These are phyloP conservation scores for Callyntrura guangdongensis DNA, from an alignment of 2,888 invertebrate species.

Conservation along the genomic window DNA sequence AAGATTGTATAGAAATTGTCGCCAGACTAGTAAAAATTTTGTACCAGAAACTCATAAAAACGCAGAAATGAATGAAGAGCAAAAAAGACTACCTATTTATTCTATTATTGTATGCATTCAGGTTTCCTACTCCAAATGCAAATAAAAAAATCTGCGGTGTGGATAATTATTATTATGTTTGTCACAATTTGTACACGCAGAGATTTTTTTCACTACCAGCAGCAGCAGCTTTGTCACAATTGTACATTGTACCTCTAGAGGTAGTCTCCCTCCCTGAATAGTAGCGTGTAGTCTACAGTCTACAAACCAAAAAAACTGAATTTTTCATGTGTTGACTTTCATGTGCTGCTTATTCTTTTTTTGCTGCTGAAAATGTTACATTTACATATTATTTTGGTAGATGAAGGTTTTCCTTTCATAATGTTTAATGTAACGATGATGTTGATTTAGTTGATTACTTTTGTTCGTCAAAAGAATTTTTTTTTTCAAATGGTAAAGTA, in stretches of 20 bases:
- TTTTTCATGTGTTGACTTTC: background rate
- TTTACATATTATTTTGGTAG: slow-evolving; percentile 43
- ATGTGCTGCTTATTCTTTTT: slow-evolving; percentile 3
- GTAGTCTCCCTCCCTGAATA: background rate
- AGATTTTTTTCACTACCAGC: background rate
- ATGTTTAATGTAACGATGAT: slow-evolving; percentile 3
- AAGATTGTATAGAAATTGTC: slow-evolving; percentile 27
- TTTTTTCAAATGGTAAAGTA: background rate
- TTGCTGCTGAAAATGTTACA: slow-evolving; percentile 2
- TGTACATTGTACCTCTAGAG: background rate
- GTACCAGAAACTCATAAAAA: slow-evolving; percentile 28
- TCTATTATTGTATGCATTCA: background rate
- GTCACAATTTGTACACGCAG: background rate
- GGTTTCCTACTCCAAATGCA: slow-evolving; percentile 22
- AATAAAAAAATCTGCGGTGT: slow-evolving; percentile 18
- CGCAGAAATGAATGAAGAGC: background rate
- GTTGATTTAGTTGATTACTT: slow-evolving; percentile 32
- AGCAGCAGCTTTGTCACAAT: slow-evolving; percentile 23
- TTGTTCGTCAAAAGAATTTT: slow-evolving; percentile 4
- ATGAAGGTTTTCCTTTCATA: slow-evolving; percentile 40
- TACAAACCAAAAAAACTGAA: background rate
- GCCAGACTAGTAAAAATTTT: background rate
- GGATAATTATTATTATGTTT: background rate
- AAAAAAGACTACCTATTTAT: background rate
- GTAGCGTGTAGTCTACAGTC: background rate